Base-by-base conservation (phyloP, 2,888 invertebrate species). In the Epistrophella euchroma region DNA sequence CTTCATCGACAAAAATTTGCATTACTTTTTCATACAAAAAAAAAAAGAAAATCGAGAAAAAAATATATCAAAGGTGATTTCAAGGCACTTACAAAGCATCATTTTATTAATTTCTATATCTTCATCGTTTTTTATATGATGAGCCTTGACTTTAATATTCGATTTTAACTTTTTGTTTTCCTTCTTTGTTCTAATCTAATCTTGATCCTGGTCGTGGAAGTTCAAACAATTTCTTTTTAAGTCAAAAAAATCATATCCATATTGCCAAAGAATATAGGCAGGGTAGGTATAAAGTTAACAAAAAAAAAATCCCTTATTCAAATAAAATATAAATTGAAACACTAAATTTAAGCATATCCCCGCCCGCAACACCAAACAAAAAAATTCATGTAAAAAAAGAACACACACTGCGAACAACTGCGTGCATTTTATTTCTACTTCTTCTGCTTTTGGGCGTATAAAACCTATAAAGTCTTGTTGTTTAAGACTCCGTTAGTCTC, bases 61-160 rank as follows among this genome's bases (percentile, higher is more conserved):
- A 81, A 85, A 66, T 77, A 66, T 80, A 73, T 85, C 85, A 81
- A 85, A 85, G 85, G 81, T 76, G 81, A 85, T 73, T 77, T 68
- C 64, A 35, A 70, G 76, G 76, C 73, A 73, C 81, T 81, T 68
- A 70, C 56, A 81, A 81, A 47, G 60, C 75, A 71, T 75, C 84
- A 52, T 75, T 28, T 76, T 70, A 22, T 71, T 37, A 52, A 68
- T 68, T 52, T 52, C 22, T 37, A 28, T 37, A 28, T 52, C 47
- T 45, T 47, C 75, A 22, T 71, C 22, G 19, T 22, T 47, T 47
- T 47, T 66, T 40, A 40, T 40, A 40, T 25, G 35, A 60, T 35
- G 50, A 58, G 64, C 52, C 52, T 35, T 45, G 60, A 75, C 55
- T 74, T 68, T 82, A 68, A 64, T 58, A 62, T 64, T 52, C 66